Base-by-base conservation (phyloP, 2,797 vertebrate genomes). In the Lepilemur ruficaudatus region DNA sequence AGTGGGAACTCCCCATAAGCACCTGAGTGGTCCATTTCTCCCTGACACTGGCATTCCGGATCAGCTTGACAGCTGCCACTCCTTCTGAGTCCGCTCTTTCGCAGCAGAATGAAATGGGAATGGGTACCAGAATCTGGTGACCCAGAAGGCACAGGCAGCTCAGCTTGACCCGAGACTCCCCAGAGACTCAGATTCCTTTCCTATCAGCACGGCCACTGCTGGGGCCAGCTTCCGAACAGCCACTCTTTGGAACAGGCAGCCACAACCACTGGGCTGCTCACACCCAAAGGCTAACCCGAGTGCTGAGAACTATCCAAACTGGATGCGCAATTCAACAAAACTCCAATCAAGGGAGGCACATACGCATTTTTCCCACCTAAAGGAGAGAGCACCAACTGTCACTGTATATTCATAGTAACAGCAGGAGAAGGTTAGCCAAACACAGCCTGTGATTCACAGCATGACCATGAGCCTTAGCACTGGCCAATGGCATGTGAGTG, bases 271-370 rank as follows among this genome's bases (percentile, higher is more conserved):
- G 30, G 1, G n/a, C 22, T 65, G 20, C 38, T n/a, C 96, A 52
- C 52, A 69, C 57, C 95, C 83, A 87, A 95, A 32, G 25, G 41
- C 83, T 25, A 61, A 65, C 65, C 43, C 43, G 79, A 87, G 78
- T 69, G 70, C 88, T 69, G 18, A 86, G 90, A 87, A 30, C 59
- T 28, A 18, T 30, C 85, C 82, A 95, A 94, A 48, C 76, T 7
- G 97, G 79, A 93, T 3, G 4, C 22, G 43, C 20, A 10, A 17
- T n/a, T 72, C 76, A 48, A 79, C 18, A 61, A 87, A 93, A 94
- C 79, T 23, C 22, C 63, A 38, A 32, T 89, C 73, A 67, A 97
- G 95, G 80, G 72, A 97, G 96, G 78, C 35, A 84, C 67, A 91
- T 4, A 11, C 0, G 30, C 22, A 35, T 22, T 35, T 22, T 55